These are phyloP conservation scores for Sepiola atlantica DNA, from an alignment of 2,888 invertebrate genomes.

Conservation along the genomic window DNA sequence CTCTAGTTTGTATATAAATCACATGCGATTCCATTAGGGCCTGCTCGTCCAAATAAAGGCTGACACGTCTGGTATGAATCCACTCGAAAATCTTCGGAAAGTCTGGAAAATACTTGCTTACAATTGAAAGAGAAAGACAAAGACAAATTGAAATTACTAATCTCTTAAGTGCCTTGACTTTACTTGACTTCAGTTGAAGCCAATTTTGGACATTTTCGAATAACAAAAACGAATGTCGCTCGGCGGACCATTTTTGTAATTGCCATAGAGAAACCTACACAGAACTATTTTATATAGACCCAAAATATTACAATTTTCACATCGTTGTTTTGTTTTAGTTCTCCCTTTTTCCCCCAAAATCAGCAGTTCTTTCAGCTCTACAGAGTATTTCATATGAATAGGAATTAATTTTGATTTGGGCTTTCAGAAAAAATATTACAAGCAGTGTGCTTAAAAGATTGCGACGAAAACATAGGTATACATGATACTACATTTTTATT, in stretches of 20 bases:
- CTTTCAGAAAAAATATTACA: background rate
- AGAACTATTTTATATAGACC: background rate
- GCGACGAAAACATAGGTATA: too few relatives aligned
- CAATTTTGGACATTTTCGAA: background rate
- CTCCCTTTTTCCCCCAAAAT: background rate
- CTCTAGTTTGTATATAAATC: too few relatives aligned
- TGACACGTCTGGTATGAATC: background rate
- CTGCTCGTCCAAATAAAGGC: background rate
- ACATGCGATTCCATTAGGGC: too few relatives aligned
- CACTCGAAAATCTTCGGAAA: background rate
- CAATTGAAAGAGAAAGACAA: background rate
- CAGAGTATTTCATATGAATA: background rate
- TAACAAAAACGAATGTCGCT: background rate
- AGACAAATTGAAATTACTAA: background rate
- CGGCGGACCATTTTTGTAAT: background rate
- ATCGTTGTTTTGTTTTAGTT: too few relatives aligned
- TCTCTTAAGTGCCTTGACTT: slow-evolving; percentile 7
- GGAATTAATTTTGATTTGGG: background rate
- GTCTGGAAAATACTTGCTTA: background rate
- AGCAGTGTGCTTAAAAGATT: too few relatives aligned
- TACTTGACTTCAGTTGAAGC: background rate
- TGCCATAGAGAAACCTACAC: background rate
- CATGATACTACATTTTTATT: too few relatives aligned
- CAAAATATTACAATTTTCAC: background rate
- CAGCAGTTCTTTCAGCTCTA: background rate